Percentiles rank a stretch among this genome's conserved stretches.
Evolutionary conservation across 64 coral and sea anemone genomes (phyloP).

Genomic region (Montipora capricornis): DNA sequence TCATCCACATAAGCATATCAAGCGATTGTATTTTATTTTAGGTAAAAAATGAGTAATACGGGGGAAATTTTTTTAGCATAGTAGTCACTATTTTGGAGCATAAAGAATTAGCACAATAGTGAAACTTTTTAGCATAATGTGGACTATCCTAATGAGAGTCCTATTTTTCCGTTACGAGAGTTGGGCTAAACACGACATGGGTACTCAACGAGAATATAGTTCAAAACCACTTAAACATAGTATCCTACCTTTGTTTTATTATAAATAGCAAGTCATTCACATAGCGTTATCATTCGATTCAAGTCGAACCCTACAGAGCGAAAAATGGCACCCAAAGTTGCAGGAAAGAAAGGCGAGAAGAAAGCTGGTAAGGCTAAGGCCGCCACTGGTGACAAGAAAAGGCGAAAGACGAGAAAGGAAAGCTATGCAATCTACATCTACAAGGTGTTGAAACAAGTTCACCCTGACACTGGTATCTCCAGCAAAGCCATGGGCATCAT

Average conservation of each 20-base stretch:
- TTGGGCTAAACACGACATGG: too few species aligned
- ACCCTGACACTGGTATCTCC: conserved; percentile 72
- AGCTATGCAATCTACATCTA: conserved; percentile 74
- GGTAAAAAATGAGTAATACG: too few species aligned
- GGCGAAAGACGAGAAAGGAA: conserved; percentile 50
- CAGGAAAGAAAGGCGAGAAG: conserved; percentile 56
- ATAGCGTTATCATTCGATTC: neutral
- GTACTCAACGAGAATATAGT: too few species aligned
- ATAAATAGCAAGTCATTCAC: neutral
- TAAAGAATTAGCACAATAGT: too few species aligned
- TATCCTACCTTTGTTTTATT: neutral
- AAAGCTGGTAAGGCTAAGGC: conserved; percentile 51
- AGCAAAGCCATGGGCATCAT: conserved; percentile 80
- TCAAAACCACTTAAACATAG: too few species aligned
- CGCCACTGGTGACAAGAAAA: conserved; percentile 15
- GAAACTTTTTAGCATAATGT: too few species aligned
- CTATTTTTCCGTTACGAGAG: too few species aligned
- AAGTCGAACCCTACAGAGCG: neutral
- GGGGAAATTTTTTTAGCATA: too few species aligned
- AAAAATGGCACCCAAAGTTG: neutral
- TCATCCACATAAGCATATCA: too few species aligned
- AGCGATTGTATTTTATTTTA: too few species aligned
- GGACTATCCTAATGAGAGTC: too few species aligned
- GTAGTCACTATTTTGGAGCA: too few species aligned
- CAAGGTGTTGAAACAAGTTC: conserved; percentile 70